These are phyloP conservation scores for Mesopsocus fuscifrons DNA, from an alignment of 2,888 invertebrate species.

Conservation along the genomic window DNA sequence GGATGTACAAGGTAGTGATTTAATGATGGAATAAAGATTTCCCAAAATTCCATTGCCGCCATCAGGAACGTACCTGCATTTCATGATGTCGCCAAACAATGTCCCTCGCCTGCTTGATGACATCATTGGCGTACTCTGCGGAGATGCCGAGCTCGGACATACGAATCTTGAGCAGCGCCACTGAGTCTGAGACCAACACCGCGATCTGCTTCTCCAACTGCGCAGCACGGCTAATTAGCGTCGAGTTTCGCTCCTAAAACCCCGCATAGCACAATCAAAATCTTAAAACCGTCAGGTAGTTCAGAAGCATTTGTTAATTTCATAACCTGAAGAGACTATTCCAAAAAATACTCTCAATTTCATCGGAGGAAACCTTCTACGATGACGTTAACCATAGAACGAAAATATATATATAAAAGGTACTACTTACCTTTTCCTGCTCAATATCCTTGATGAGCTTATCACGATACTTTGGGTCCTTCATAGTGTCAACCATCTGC, in stretches of 20 bases:
- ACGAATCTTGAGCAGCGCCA: constrained; percentile 66
- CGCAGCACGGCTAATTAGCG: constrained; percentile 63
- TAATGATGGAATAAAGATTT: too few relatives aligned
- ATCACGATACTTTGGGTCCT: constrained; percentile 50
- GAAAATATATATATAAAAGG: too few relatives aligned
- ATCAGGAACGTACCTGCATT: too few relatives aligned
- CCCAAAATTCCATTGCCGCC: too few relatives aligned
- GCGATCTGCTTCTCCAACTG: constrained; percentile 86
- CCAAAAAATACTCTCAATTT: background rate
- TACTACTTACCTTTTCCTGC: too few relatives aligned
- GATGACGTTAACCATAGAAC: too few relatives aligned
- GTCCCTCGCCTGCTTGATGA: constrained; percentile 72
- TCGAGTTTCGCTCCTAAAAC: constrained; percentile 54
- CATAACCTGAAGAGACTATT: background rate
- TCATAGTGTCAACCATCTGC: constrained; percentile 67
- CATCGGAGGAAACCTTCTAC: background rate
- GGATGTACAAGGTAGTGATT: too few relatives aligned
- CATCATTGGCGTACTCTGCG: constrained; percentile 66
- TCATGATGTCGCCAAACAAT: constrained; percentile 87
- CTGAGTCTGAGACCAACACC: constrained; percentile 80
- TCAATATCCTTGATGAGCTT: constrained; percentile 58
- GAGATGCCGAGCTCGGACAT: constrained; percentile 85
- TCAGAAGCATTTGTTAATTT: background rate
- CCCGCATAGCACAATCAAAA: background rate
- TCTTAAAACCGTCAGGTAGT: background rate